A percentile compares a stretch with the other conserved stretches of the same genome.
Conservation (phyloP, 1,140 invertebrate genomes). For the Druon quercuslanigerum region DNA sequence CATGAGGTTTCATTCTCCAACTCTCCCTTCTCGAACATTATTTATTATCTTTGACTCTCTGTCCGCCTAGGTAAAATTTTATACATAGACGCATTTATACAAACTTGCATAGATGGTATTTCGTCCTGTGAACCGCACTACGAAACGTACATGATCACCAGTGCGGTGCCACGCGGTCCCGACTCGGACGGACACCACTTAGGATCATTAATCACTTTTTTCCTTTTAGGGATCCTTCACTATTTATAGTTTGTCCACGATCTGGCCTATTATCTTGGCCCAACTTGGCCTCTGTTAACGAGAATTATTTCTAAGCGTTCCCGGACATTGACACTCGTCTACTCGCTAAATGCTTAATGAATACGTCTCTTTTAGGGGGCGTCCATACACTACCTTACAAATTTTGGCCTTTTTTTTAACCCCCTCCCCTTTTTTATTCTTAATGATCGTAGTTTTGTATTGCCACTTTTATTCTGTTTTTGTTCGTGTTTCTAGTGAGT, state of each 20-base stretch:
- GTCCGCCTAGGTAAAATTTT: slow-evolving; percentile 28
- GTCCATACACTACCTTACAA: too few relatives aligned
- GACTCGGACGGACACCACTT: slow-evolving; percentile 45
- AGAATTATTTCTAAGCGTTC: slow-evolving; percentile 62
- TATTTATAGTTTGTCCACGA: slow-evolving; percentile 61
- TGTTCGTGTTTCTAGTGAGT: too few relatives aligned
- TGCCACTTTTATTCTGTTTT: too few relatives aligned
- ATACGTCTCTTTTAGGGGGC: background rate
- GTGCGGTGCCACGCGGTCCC: slow-evolving; percentile 34
- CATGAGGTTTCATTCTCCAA: slow-evolving; percentile 48
- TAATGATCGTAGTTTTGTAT: too few relatives aligned
- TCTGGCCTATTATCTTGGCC: slow-evolving; percentile 62
- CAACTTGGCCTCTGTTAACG: slow-evolving; percentile 56
- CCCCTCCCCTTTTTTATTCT: too few relatives aligned
- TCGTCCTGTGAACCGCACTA: slow-evolving; percentile 33
- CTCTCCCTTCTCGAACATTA: slow-evolving; percentile 69
- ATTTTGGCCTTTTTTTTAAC: too few relatives aligned
- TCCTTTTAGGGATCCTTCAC: slow-evolving; percentile 59
- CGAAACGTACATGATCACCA: slow-evolving; percentile 39
- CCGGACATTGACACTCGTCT: slow-evolving; percentile 44
- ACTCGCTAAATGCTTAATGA: slow-evolving; percentile 19
- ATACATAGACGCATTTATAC: slow-evolving; percentile 21
- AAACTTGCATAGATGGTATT: slow-evolving; percentile 27
- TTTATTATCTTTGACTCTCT: slow-evolving; percentile 65
- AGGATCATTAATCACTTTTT: slow-evolving; percentile 68